Percentiles rank a stretch among this genome's conserved stretches.
phyloP scores from a whole-genome alignment of 2,113 vertebrate species.

The Pseudonaja textilis region DNA sequence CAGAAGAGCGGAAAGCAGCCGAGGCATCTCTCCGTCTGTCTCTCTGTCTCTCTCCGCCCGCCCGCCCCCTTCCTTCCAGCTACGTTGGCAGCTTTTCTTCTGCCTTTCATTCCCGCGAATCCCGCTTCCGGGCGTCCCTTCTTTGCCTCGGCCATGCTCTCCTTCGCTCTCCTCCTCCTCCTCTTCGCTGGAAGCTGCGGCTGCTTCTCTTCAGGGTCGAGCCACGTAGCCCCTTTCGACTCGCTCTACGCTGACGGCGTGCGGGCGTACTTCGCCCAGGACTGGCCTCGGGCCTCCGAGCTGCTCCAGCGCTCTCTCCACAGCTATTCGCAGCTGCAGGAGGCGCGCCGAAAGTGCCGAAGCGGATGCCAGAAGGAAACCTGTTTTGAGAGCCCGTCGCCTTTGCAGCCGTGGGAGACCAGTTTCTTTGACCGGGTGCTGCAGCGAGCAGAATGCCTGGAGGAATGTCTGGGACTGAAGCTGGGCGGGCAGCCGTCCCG shows the following conservation, averaged over 20 bases:
- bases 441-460: conserved; percentile 82
- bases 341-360: conserved; percentile 57
- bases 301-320: conserved; percentile 80
- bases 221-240: conserved; percentile 73
- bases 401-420: conserved; percentile 73
- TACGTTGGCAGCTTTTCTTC: background rate
- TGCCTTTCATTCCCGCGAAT: background rate
- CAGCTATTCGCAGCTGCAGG: conserved; percentile 71
- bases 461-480: conserved; percentile 71
- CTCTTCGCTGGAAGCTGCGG: background rate
- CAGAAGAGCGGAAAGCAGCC: background rate
- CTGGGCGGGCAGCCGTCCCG: conserved; percentile 71
- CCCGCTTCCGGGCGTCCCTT: background rate
- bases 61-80: background rate
- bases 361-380: conserved; percentile 40
- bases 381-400: conserved; percentile 24
- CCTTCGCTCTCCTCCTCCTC: background rate
- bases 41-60: background rate
- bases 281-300: conserved; percentile 84
- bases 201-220: background rate
- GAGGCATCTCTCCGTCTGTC: background rate
- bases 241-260: conserved; percentile 84
- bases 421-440: conserved; percentile 75
- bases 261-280: conserved; percentile 79
- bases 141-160: background rate